Evolutionary conservation across 92 coral and sea anemone genomes (phyloP).

Genomic region (Umimayanthus kanabou): DNA sequence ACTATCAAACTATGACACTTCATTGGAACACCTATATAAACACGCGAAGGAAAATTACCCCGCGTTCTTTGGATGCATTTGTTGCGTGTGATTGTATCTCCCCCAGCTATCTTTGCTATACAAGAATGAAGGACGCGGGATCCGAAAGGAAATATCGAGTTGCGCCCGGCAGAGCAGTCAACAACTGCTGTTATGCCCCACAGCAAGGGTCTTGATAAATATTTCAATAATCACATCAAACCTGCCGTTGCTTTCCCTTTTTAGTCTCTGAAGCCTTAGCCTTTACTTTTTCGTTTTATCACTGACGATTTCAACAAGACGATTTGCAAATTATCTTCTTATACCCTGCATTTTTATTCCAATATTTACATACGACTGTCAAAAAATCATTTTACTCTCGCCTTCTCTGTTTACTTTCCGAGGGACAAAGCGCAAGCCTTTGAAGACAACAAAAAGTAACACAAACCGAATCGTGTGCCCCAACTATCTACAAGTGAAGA

Average conservation of each 20-base stretch:
- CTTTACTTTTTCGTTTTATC: neutral
- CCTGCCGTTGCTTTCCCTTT: constrained; percentile 8
- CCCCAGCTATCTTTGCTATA: constrained; percentile 36
- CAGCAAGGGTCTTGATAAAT: constrained; percentile 43
- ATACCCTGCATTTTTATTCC: neutral
- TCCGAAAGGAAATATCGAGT: constrained; percentile 43
- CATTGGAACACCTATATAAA: neutral
- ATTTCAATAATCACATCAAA: constrained; percentile 26
- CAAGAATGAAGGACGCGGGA: constrained; percentile 32
- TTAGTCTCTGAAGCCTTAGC: neutral
- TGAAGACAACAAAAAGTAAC: neutral
- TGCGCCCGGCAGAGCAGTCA: constrained; percentile 48
- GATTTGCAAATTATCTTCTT: neutral
- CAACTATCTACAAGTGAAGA: neutral
- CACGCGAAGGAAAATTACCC: neutral
- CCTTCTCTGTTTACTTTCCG: constrained; percentile 16
- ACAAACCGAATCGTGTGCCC: constrained; percentile 1
- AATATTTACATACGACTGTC: constrained; percentile 35
- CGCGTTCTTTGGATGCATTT: constrained; percentile 17
- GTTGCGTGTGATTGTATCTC: constrained; percentile 27
- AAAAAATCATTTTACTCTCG: constrained; percentile 7
- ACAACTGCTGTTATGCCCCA: constrained; percentile 41
- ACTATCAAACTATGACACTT: neutral
- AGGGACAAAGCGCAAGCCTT: constrained; percentile 13
- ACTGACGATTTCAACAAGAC: neutral